Percentiles rank a stretch among this genome's conserved stretches.
phyloP scores from a whole-genome alignment of 2,113 vertebrate species.

The Eolophus roseicapilla region DNA sequence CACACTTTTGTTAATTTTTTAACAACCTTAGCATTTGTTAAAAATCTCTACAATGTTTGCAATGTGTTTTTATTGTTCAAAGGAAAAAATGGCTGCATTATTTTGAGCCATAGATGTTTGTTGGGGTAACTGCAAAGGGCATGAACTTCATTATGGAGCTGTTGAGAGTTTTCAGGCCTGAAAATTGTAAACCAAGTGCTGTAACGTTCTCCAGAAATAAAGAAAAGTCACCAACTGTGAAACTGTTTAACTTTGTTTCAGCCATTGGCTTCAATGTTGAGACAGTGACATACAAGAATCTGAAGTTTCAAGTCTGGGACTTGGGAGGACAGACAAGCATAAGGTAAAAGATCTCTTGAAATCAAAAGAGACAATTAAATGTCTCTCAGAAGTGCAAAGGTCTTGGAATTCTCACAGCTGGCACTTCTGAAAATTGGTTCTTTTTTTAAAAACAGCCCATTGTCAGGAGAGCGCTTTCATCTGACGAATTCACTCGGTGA shows the following conservation, averaged over 20 bases:
- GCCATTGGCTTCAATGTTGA: slow-evolving; percentile 99
- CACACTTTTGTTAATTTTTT: not conserved
- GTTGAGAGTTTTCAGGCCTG: not conserved
- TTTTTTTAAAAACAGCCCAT: not conserved
- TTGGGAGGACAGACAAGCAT: slow-evolving; percentile 98
- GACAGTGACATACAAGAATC: slow-evolving; percentile 95
- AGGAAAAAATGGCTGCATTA: not conserved
- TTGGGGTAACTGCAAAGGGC: not conserved
- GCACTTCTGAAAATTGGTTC: not conserved
- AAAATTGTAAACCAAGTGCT: not conserved
- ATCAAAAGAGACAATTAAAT: not conserved
- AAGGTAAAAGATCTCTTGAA: slow-evolving; percentile 75
- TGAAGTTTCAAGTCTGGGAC: slow-evolving; percentile 99
- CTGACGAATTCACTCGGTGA: not conserved
- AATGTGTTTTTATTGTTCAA: not conserved
- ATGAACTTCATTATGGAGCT: not conserved
- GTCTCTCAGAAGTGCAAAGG: not conserved
- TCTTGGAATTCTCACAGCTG: not conserved
- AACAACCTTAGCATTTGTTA: not conserved
- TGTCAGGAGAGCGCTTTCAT: not conserved
- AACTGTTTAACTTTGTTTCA: slow-evolving; percentile 65
- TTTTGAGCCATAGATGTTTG: not conserved
- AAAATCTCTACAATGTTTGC: not conserved
- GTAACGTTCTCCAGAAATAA: not conserved
- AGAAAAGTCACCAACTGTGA: not conserved